Evolutionary conservation across 1,140 invertebrate species (phyloP).

Genomic region (Pachypeltis micranthus): DNA sequence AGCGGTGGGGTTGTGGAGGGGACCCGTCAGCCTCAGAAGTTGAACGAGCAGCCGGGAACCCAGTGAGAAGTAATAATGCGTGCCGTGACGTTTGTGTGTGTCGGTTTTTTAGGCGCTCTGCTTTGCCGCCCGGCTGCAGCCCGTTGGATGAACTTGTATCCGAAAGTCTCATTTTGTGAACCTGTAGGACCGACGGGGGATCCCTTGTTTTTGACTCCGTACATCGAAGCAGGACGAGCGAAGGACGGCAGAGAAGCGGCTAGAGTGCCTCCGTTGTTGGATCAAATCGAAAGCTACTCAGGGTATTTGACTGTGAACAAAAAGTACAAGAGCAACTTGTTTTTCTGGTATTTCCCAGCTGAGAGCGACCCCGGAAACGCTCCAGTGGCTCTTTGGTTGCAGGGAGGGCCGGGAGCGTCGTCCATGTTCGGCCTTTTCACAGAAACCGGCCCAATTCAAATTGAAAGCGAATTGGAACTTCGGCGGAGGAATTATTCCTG

Average conservation of each 20-base stretch:
- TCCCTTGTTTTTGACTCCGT: constrained; percentile 15
- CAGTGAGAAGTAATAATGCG: too few relatives aligned
- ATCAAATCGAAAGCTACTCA: constrained; percentile 36
- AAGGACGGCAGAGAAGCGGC: constrained; percentile 9
- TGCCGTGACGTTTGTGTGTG: too few relatives aligned
- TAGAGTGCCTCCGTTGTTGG: not conserved
- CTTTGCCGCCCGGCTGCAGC: too few relatives aligned
- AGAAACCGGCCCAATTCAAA: constrained; percentile 39
- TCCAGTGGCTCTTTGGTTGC: constrained; percentile 62
- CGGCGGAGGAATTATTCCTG: constrained; percentile 12
- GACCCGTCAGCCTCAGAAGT: too few relatives aligned
- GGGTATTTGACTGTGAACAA: constrained; percentile 62
- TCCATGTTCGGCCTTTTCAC: constrained; percentile 60
- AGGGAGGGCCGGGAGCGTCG: constrained; percentile 58
- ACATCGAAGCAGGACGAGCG: constrained; percentile 8
- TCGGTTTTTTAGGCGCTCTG: too few relatives aligned
- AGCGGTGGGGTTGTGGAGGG: too few relatives aligned
- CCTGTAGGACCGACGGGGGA: too few relatives aligned
- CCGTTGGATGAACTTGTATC: not conserved
- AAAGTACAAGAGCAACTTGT: constrained; percentile 47
- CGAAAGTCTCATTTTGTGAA: too few relatives aligned
- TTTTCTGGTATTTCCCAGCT: constrained; percentile 67
- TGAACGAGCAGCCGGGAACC: too few relatives aligned
- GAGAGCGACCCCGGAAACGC: constrained; percentile 36
- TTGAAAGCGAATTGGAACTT: constrained; percentile 37